A percentile compares a stretch with the other conserved stretches of the same genome.
Conservation (phyloP, 2,797 vertebrate genomes). For the Geotria australis region DNA sequence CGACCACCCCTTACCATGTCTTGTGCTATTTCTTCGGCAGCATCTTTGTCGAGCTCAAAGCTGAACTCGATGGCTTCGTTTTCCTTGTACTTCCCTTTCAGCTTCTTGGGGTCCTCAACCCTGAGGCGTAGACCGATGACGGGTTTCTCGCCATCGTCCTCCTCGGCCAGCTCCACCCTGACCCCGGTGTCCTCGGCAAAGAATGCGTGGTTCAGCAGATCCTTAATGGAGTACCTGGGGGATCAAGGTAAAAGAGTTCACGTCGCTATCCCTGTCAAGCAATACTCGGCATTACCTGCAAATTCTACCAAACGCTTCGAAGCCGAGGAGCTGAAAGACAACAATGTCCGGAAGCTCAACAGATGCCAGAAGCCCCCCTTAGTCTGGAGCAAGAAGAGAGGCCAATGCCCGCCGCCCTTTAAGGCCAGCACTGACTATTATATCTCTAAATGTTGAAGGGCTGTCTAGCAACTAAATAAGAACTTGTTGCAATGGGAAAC, state of each 20-base stretch:
- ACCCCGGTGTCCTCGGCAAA: conserved; percentile 95
- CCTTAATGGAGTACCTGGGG: conserved; percentile 79
- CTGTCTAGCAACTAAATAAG: too few species aligned
- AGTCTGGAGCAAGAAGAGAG: too few species aligned
- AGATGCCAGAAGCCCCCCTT: too few species aligned
- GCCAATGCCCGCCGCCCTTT: too few species aligned
- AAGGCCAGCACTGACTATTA: too few species aligned
- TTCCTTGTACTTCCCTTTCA: conserved; percentile 96
- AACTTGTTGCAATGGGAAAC: too few species aligned
- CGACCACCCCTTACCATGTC: conserved; percentile 50
- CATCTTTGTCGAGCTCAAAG: conserved; percentile 77
- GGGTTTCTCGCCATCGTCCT: conserved; percentile 69
- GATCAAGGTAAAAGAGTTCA: background rate
- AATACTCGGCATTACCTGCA: too few species aligned
- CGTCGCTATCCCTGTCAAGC: too few species aligned
- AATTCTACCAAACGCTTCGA: too few species aligned
- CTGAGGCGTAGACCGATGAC: conserved; percentile 80
- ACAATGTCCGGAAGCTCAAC: too few species aligned
- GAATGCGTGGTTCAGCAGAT: conserved; percentile 82
- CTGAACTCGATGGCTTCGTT: conserved; percentile 90
- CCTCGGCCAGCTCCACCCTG: conserved; percentile 81
- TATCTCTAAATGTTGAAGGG: too few species aligned
- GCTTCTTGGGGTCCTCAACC: conserved; percentile 89
- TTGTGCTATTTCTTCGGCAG: conserved; percentile 74
- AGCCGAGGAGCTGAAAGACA: too few species aligned